These are phyloP conservation scores for Tribolium freemani DNA, from an alignment of 2,888 invertebrate species.

Conservation along the genomic window DNA sequence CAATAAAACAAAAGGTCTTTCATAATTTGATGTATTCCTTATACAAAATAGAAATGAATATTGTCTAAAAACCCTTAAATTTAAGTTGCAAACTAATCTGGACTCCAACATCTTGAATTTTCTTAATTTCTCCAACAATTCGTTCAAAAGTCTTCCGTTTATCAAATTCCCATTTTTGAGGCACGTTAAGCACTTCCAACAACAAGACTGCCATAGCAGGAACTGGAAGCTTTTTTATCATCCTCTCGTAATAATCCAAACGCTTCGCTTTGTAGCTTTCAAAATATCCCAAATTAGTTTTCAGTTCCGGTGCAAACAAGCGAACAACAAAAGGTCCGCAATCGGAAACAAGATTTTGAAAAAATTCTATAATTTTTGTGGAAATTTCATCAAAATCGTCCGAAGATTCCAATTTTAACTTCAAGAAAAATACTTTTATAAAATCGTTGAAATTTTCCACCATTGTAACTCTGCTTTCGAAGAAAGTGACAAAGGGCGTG, in stretches of 20 bases:
- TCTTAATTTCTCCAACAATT: not conserved
- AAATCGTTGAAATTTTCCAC: conserved; percentile 5
- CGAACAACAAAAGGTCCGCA: not conserved
- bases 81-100: not conserved
- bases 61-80: no score
- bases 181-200: not conserved
- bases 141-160: not conserved
- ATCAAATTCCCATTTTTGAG: not conserved
- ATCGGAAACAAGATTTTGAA: not conserved
- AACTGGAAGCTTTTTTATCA: not conserved
- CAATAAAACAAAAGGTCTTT: no score
- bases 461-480: not conserved
- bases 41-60: no score
- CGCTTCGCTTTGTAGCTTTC: not conserved
- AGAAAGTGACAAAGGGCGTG: not conserved
- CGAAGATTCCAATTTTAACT: not conserved
- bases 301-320: not conserved
- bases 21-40: no score
- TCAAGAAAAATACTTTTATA: conserved; percentile 3
- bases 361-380: not conserved
- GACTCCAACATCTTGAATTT: not conserved
- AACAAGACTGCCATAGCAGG: not conserved
- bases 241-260: not conserved
- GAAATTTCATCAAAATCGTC: not conserved
- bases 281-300: not conserved